Conservation (phyloP, 2,113 vertebrate genomes). For the Bostrychus sinensis region DNA sequence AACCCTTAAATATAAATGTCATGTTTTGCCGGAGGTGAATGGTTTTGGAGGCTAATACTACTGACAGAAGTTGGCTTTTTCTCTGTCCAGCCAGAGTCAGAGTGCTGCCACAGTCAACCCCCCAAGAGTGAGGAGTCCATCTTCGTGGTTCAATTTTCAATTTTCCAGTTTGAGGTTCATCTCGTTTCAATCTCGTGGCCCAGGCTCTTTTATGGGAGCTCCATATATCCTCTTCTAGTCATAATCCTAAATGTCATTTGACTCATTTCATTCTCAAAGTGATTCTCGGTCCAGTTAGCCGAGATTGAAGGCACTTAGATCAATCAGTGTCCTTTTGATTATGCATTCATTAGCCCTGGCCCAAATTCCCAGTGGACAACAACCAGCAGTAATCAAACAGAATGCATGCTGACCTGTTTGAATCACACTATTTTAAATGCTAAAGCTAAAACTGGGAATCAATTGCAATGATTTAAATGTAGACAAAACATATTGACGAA, state of each 20-base stretch:
- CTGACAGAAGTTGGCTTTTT: slow-evolving; percentile 40
- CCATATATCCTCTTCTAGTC: slow-evolving; percentile 67
- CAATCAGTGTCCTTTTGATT: slow-evolving; percentile 50
- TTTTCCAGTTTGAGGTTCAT: slow-evolving; percentile 71
- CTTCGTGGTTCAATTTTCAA: slow-evolving; percentile 74
- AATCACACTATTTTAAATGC: not conserved
- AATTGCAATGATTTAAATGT: slow-evolving; percentile 7
- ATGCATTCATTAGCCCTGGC: slow-evolving; percentile 37
- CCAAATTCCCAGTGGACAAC: slow-evolving; percentile 31
- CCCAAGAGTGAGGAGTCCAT: slow-evolving; percentile 53
- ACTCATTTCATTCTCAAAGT: slow-evolving; percentile 62
- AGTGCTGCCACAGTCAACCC: slow-evolving; percentile 20
- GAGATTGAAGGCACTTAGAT: slow-evolving; percentile 39
- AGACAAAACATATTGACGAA: not conserved
- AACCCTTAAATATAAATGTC: slow-evolving; percentile 59
- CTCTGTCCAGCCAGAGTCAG: slow-evolving; percentile 33
- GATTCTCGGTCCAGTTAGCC: slow-evolving; percentile 51
- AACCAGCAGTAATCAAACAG: slow-evolving; percentile 1
- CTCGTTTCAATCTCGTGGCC: slow-evolving; percentile 64
- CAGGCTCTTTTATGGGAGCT: slow-evolving; percentile 56
- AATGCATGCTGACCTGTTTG: slow-evolving; percentile 4
- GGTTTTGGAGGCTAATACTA: slow-evolving; percentile 49
- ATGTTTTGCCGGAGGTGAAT: slow-evolving; percentile 29
- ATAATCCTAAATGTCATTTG: slow-evolving; percentile 70
- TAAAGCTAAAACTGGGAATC: not conserved